Conservation (phyloP, 2,888 invertebrate genomes). For the Drosophila histrio region DNA sequence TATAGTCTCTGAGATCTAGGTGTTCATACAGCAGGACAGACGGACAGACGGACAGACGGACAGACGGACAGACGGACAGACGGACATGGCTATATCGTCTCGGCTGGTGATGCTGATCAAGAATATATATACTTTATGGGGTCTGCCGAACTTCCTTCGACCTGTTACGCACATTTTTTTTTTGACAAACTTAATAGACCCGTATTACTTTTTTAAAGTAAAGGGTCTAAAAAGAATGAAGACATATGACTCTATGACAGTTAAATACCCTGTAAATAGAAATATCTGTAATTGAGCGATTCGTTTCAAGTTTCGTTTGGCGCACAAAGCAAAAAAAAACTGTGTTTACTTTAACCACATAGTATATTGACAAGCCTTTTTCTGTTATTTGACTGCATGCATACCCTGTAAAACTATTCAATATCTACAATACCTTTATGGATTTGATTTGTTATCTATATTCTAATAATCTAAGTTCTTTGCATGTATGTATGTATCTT, state of each 20-base stretch:
- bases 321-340: not conserved
- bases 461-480: not conserved
- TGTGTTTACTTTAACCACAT: not conserved
- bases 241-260: not conserved
- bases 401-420: not conserved
- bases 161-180: no score
- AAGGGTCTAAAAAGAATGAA: no score
- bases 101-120: no score
- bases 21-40: no score
- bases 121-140: no score
- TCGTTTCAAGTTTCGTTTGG: not conserved
- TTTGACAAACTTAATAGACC: no score
- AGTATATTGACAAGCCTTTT: not conserved
- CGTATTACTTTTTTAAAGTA: no score
- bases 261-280: constrained; percentile 26
- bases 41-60: no score
- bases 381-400: not conserved
- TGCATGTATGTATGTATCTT: not conserved
- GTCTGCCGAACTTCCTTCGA: no score
- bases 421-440: not conserved
- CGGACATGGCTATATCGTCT: no score
- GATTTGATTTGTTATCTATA: not conserved
- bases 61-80: no score
- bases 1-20: no score
- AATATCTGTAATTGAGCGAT: not conserved